Conservation (phyloP, 2,113 vertebrate genomes). For the Pseudorhombus dupliciocellatus region DNA sequence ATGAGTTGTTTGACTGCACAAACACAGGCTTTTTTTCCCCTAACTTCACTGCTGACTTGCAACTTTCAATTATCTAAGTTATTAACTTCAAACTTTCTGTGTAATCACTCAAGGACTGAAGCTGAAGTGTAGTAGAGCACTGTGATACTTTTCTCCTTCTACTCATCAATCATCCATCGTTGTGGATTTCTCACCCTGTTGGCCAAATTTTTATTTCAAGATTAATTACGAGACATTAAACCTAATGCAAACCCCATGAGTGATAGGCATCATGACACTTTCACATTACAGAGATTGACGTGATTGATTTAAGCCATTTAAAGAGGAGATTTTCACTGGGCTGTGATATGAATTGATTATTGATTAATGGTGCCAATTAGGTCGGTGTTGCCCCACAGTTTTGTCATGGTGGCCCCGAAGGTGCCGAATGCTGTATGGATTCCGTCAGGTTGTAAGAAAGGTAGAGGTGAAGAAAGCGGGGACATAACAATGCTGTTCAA, state of each 20-base stretch:
- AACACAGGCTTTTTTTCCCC: no score
- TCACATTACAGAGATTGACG: not conserved
- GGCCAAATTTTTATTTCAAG: not conserved
- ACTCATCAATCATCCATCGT: not conserved
- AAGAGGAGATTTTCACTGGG: not conserved
- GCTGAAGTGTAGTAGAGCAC: not conserved
- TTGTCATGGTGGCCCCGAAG: not conserved
- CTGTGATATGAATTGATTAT: not conserved
- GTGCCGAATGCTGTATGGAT: not conserved
- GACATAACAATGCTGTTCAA: slow-evolving; percentile 16
- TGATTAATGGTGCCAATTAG: slow-evolving; percentile 38
- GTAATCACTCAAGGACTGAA: not conserved
- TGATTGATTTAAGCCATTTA: slow-evolving; percentile 24
- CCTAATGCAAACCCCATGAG: not conserved
- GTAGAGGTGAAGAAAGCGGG: slow-evolving; percentile 14
- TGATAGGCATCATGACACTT: not conserved
- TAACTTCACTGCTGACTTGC: not conserved
- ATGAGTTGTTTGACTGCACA: not conserved
- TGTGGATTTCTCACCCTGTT: not conserved
- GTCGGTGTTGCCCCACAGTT: not conserved
- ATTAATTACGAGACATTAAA: slow-evolving; percentile 4
- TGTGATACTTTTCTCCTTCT: not conserved
- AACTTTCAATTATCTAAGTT: not conserved
- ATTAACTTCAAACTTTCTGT: not conserved
- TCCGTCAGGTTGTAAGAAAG: slow-evolving; percentile 14